Evolutionary conservation across 2,888 invertebrate species (phyloP).

Genomic region (Onthophagus sagittarius): DNA sequence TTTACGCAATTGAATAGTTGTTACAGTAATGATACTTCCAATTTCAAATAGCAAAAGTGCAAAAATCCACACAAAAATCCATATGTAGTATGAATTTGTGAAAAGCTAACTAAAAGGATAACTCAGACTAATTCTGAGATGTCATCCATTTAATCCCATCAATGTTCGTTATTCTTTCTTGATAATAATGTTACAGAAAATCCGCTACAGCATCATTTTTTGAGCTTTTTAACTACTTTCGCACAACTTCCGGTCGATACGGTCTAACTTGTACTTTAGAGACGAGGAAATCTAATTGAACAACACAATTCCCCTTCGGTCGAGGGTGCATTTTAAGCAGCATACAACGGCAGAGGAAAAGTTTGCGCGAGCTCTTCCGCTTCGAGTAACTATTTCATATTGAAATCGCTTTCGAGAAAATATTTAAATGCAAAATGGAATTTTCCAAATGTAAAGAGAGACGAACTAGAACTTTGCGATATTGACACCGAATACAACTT

Average conservation of each 20-base stretch:
- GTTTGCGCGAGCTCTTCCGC: background rate
- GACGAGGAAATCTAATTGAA: background rate
- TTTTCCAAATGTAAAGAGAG: background rate
- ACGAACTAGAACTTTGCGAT: background rate
- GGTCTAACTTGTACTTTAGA: background rate
- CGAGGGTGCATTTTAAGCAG: background rate
- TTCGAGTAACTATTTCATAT: background rate
- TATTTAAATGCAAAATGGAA: background rate
- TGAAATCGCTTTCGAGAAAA: background rate
- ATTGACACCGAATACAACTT: background rate
- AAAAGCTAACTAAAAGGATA: too few relatives aligned
- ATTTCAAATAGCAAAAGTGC: too few relatives aligned
- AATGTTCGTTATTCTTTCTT: background rate
- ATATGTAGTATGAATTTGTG: too few relatives aligned
- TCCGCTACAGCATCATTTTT: background rate
- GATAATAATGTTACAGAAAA: background rate
- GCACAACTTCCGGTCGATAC: background rate
- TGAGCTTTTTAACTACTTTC: background rate
- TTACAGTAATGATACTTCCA: too few relatives aligned
- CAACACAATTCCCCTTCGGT: background rate
- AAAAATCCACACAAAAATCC: too few relatives aligned
- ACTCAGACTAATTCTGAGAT: too few relatives aligned
- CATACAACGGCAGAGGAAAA: background rate
- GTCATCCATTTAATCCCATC: too few relatives aligned
- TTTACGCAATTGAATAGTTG: too few relatives aligned